Evolutionary conservation across 2,113 vertebrate species (phyloP).

Genomic region (Pterophyllum scalare): DNA sequence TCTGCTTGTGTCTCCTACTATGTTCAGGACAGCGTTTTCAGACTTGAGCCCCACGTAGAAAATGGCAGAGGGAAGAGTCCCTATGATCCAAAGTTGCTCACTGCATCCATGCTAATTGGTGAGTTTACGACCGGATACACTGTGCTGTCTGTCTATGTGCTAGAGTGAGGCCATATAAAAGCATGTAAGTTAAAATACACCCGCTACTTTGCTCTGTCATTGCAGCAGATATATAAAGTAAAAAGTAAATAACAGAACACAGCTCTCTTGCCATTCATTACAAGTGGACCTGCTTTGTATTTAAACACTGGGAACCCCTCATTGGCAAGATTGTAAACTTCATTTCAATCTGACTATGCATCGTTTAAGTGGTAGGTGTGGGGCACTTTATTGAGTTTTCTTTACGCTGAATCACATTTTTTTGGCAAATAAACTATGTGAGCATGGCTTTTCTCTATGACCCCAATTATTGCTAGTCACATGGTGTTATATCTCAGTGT

Average conservation of each 20-base stretch:
- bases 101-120: slow-evolving; percentile 95
- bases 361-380: slow-evolving; percentile 33
- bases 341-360: slow-evolving; percentile 53
- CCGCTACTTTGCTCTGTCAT: slow-evolving; percentile 58
- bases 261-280: slow-evolving; percentile 53
- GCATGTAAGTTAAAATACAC: slow-evolving; percentile 34
- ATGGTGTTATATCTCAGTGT: slow-evolving; percentile 61
- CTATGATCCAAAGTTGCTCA: slow-evolving; percentile 94
- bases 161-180: slow-evolving; percentile 44
- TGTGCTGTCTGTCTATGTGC: neutral
- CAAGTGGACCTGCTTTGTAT: slow-evolving; percentile 39
- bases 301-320: slow-evolving; percentile 53
- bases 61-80: slow-evolving; percentile 97
- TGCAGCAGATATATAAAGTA: slow-evolving; percentile 39
- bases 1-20: slow-evolving; percentile 33
- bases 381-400: slow-evolving; percentile 29
- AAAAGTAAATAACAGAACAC: slow-evolving; percentile 53
- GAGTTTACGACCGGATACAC: slow-evolving; percentile 50
- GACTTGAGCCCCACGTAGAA: slow-evolving; percentile 89
- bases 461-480: slow-evolving; percentile 58
- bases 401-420: slow-evolving; percentile 28
- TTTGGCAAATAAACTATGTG: slow-evolving; percentile 40
- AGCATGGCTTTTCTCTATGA: slow-evolving; percentile 35
- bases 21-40: slow-evolving; percentile 91
- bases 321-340: slow-evolving; percentile 64